Evolutionary conservation across 2,888 invertebrate species (phyloP).

Genomic region (Clivina fossor): DNA sequence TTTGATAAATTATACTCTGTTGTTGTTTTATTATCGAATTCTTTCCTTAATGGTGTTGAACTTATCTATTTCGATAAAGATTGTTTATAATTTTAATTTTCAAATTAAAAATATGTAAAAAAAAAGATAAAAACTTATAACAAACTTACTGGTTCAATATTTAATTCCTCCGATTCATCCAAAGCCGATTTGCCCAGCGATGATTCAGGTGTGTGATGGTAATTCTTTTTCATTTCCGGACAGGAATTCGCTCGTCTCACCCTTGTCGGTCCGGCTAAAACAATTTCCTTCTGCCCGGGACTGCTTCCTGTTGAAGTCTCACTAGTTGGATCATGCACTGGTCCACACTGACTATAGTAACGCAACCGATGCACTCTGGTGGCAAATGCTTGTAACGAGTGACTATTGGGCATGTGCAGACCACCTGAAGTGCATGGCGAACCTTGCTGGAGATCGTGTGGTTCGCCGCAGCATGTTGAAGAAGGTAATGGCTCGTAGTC

Average conservation of each 20-base stretch:
- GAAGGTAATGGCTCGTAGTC: slow-evolving; percentile 48
- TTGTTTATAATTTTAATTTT: too few relatives aligned
- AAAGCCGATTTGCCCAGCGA: slow-evolving; percentile 41
- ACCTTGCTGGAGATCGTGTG: slow-evolving; percentile 50
- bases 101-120: neutral
- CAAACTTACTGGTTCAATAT: slow-evolving; percentile 4
- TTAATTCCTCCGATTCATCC: slow-evolving; percentile 50
- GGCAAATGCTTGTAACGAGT: slow-evolving; percentile 60
- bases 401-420: slow-evolving; percentile 62
- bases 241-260: slow-evolving; percentile 67
- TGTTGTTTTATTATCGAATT: slow-evolving; percentile 2
- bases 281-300: slow-evolving; percentile 47
- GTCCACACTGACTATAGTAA: slow-evolving; percentile 65
- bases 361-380: slow-evolving; percentile 61
- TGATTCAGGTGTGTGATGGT: slow-evolving; percentile 41
- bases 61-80: too few relatives aligned
- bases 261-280: slow-evolving; percentile 43
- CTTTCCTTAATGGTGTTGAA: too few relatives aligned
- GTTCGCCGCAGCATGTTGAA: slow-evolving; percentile 15
- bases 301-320: slow-evolving; percentile 53
- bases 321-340: slow-evolving; percentile 43
- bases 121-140: too few relatives aligned
- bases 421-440: slow-evolving; percentile 62
- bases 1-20: slow-evolving; percentile 35
- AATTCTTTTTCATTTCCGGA: slow-evolving; percentile 60